phyloP scores from a whole-genome alignment of 2,888 invertebrate species.

The Mythimna lalbum region DNA sequence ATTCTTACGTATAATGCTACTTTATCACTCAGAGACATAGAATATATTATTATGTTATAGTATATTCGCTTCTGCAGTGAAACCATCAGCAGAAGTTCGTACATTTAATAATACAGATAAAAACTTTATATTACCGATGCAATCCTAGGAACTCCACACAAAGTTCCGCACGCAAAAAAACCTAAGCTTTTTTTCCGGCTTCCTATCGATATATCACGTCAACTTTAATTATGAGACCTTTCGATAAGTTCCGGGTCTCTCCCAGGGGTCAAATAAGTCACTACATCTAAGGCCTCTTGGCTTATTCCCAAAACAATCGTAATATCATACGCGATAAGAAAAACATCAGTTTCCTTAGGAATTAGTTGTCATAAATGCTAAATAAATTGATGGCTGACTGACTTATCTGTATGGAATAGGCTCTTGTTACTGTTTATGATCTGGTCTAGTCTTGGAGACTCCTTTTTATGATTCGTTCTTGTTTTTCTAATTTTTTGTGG shows the following conservation, averaged over 20 bases:
- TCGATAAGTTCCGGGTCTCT: constrained; percentile 67
- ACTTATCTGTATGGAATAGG: constrained; percentile 38
- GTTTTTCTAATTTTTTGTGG: background rate
- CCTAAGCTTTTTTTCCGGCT: constrained; percentile 55
- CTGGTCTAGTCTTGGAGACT: background rate
- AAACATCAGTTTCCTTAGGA: constrained; percentile 69
- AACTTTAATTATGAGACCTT: constrained; percentile 74
- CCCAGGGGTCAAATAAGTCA: constrained; percentile 87
- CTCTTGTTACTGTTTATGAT: constrained; percentile 16
- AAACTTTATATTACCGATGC: background rate
- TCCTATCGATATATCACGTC: constrained; percentile 74
- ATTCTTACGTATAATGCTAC: too few species aligned
- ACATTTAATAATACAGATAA: background rate
- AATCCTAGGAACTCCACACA: constrained; percentile 6
- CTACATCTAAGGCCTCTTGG: constrained; percentile 77
- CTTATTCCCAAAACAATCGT: constrained; percentile 88
- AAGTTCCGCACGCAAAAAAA: constrained; percentile 44
- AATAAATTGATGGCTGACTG: constrained; percentile 45
- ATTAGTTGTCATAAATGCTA: constrained; percentile 65
- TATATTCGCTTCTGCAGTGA: too few species aligned
- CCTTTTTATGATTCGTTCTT: constrained; percentile 19
- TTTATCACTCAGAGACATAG: too few species aligned
- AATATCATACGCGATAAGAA: constrained; percentile 73
- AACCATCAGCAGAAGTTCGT: too few species aligned
- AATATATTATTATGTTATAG: too few species aligned